These are phyloP conservation scores for Typhlomys cinereus DNA, from an alignment of 2,113 vertebrate species.

Conservation along the genomic window DNA sequence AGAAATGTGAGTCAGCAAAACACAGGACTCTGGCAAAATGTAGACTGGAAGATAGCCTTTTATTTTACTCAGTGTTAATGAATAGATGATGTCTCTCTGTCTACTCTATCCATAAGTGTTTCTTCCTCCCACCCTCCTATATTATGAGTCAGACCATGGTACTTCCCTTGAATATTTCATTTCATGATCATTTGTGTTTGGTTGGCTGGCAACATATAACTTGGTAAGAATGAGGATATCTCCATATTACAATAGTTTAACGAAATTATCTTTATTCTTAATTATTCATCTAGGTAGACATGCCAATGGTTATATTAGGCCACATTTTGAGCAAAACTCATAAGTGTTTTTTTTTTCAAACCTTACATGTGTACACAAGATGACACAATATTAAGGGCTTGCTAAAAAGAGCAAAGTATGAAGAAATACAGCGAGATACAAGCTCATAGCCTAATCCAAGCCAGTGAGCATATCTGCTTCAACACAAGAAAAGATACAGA, in stretches of 20 bases:
- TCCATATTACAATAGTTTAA: constrained; percentile 59
- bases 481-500: constrained; percentile 38
- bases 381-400: constrained; percentile 62
- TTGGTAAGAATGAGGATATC: constrained; percentile 59
- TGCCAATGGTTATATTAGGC: constrained; percentile 71
- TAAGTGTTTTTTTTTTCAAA: constrained; percentile 55
- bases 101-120: neutral
- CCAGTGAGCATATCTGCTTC: constrained; percentile 52
- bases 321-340: constrained; percentile 76
- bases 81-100: neutral
- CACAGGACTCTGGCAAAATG: neutral
- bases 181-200: neutral
- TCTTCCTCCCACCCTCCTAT: neutral
- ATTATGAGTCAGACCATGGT: neutral
- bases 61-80: neutral
- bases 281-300: constrained; percentile 73
- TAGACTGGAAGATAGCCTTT: neutral
- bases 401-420: constrained; percentile 65
- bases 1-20: constrained; percentile 22
- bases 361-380: constrained; percentile 71
- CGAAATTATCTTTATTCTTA: constrained; percentile 80
- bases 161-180: neutral
- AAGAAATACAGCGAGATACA: constrained; percentile 71
- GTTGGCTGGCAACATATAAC: neutral
- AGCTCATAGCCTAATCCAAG: constrained; percentile 66